Evolutionary conservation across 2,797 vertebrate genomes (phyloP), one percentile per base, ranked within the genome.

Genomic region (Oryzias dopingdopingensis): DNA sequence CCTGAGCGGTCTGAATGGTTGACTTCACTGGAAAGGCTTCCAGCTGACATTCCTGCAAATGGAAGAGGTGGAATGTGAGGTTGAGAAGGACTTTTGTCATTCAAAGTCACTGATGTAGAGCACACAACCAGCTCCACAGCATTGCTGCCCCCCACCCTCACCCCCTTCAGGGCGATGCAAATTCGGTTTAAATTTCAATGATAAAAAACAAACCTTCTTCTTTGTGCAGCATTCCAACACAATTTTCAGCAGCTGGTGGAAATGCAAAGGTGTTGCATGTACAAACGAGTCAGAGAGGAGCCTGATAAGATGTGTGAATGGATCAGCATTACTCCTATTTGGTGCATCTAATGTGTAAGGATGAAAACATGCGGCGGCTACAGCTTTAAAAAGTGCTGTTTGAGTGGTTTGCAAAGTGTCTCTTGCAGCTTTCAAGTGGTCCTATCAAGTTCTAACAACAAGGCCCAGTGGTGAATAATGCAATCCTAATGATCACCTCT

Each of bases 121-220:
- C 57, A 59, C 50, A 67, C 45, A 55, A 65, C 54, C 62, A 72
- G 46, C 46, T 52, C 41, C 10, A 26, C 65, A 48, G 14, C 40
- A 52, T 41, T 40, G 29, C 42, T 56, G 54, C 42, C 40, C 0
- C 14, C 1, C 46, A 68, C 72, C 76, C 49, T 45, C 26, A 14
- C 40, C 7, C 82, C 83, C 88, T 90, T 83, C 78, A 86, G 69
- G 75, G 56, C 61, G 57, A 90, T 91, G 87, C 77, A 84, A 91
- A 91, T 86, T 76, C 73, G 85, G 75, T 87, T 90, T 78, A 78
- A 90, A 91, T 92, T 85, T 90, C 87, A 91, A 92, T 91, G 52
- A 77, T 85, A 78, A 71, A 83, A 77, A 84, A 85, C 80, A 74
- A 70, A 67, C 53, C 77, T 81, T 64, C 76, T 78, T 78, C 79